These are phyloP conservation scores for Poecilia latipinna DNA, from an alignment of 2,113 vertebrate genomes.

Conservation along the genomic window DNA sequence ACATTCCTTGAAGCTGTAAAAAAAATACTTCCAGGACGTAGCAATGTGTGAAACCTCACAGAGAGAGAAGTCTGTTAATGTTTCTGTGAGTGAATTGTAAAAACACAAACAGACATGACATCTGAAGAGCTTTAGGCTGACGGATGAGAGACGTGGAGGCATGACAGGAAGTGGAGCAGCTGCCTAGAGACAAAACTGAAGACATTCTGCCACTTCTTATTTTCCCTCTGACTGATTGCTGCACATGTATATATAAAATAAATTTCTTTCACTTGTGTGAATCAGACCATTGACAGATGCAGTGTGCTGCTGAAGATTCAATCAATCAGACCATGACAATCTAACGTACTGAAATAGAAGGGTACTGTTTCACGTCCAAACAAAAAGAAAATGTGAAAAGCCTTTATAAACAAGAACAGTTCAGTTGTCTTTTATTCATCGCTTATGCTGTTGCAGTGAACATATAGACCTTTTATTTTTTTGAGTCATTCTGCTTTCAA, in stretches of 20 bases:
- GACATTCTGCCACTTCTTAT: constrained; percentile 8
- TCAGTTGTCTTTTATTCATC: not conserved
- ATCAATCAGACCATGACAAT: not conserved
- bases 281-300: not conserved
- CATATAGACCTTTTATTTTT: not conserved
- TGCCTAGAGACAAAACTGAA: not conserved
- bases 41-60: not conserved
- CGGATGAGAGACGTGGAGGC: not conserved
- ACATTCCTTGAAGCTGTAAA: not conserved
- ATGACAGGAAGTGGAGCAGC: not conserved
- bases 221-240: not conserved
- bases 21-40: not conserved
- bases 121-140: constrained; percentile 8
- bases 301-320: not conserved
- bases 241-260: not conserved
- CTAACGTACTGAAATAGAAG: not conserved
- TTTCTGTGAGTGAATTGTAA: constrained; percentile 1
- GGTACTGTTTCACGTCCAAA: not conserved
- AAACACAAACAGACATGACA: not conserved
- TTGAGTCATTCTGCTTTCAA: not conserved
- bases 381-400: not conserved
- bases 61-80: not conserved
- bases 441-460: not conserved
- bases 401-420: not conserved
- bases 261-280: not conserved